These are phyloP conservation scores for Piaya cayana DNA, from an alignment of 2,113 vertebrate genomes.

Conservation along the genomic window DNA sequence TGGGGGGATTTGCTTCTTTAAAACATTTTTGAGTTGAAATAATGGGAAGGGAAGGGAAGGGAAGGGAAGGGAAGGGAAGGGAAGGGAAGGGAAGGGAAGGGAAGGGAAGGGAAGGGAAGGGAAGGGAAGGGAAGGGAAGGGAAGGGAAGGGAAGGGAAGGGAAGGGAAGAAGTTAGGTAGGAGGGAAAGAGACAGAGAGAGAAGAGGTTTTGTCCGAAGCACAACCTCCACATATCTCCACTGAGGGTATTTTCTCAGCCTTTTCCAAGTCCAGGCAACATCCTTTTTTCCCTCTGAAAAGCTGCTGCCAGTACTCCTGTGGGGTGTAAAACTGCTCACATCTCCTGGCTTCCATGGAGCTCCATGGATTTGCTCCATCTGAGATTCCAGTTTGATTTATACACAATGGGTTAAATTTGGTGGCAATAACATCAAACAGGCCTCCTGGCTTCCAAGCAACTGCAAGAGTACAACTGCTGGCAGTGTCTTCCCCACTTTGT, in stretches of 20 bases:
- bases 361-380: not conserved
- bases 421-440: not conserved
- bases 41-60: no score
- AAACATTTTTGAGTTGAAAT: not conserved
- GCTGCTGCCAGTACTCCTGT: not conserved
- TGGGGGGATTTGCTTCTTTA: not conserved
- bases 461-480: not conserved
- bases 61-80: no score
- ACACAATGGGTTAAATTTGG: not conserved
- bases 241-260: not conserved
- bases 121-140: no score
- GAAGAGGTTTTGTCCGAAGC: not conserved
- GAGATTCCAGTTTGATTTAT: not conserved
- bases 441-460: not conserved
- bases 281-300: not conserved
- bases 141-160: fast-evolving
- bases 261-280: not conserved
- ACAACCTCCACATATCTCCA: not conserved
- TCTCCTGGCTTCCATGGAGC: not conserved
- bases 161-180: no score
- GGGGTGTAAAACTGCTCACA: not conserved
- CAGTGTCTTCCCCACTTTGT: not conserved
- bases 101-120: no score
- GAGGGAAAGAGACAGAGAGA: no score
- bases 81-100: fast-evolving